A percentile compares a stretch with the other conserved stretches of the same genome.
These are phyloP conservation scores for Agrotis puta DNA, from an alignment of 2,888 invertebrate species.

Conservation along the genomic window DNA sequence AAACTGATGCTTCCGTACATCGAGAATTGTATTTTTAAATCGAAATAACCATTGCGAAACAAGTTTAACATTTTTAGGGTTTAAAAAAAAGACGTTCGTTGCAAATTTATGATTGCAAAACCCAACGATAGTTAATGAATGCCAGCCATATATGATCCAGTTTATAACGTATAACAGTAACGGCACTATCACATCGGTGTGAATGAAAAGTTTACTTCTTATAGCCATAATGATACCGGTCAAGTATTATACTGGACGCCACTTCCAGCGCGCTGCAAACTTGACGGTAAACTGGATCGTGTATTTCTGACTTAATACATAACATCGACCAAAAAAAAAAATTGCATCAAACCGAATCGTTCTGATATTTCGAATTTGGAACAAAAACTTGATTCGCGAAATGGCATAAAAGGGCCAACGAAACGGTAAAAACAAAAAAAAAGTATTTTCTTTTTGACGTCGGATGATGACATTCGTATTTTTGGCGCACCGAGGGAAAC, in stretches of 20 bases:
- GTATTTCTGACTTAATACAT: no score
- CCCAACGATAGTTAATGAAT: no score
- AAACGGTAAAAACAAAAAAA: not conserved
- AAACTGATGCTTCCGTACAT: not conserved
- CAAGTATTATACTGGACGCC: no score
- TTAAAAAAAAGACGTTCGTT: not conserved
- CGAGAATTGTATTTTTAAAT: slow-evolving; percentile 32
- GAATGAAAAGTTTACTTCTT: no score
- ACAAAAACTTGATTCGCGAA: not conserved
- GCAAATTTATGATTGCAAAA: not conserved
- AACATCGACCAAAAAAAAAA: no score
- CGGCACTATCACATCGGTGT: no score
- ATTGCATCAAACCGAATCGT: no score
- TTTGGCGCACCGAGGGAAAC: not conserved
- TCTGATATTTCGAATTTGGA: not conserved
- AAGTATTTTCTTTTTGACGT: not conserved
- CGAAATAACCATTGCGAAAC: slow-evolving; percentile 10
- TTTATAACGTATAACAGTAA: no score
- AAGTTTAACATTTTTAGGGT: not conserved
- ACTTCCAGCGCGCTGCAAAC: no score
- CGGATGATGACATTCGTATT: not conserved
- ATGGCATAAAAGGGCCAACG: not conserved
- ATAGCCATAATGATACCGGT: no score
- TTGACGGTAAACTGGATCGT: no score
- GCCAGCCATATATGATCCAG: no score